These are phyloP conservation scores for Mormyrus iriodes DNA, from an alignment of 2,113 vertebrate genomes.

Conservation along the genomic window DNA sequence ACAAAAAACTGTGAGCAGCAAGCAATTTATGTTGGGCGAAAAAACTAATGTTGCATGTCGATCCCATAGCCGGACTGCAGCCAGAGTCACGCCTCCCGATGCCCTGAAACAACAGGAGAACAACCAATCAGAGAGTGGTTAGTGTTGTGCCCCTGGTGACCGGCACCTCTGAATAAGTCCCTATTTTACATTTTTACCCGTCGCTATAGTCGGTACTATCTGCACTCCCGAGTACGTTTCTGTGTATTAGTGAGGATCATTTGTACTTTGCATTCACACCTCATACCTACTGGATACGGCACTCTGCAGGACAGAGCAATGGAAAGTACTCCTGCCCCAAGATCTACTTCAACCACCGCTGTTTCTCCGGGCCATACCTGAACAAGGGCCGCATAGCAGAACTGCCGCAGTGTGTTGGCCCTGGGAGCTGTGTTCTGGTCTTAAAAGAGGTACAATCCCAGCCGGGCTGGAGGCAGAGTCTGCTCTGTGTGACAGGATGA, in stretches of 20 bases:
- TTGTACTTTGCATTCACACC: neutral
- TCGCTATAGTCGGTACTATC: neutral
- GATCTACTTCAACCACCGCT: constrained; percentile 98
- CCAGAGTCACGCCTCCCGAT: constrained; percentile 59
- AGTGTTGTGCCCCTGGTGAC: constrained; percentile 22
- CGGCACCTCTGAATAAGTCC: neutral
- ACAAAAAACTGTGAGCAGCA: constrained; percentile 2
- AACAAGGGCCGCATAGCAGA: constrained; percentile 98
- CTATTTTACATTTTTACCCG: neutral
- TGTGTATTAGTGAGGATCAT: neutral
- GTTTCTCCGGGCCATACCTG: constrained; percentile 95
- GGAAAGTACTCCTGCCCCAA: constrained; percentile 95
- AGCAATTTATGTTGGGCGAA: neutral
- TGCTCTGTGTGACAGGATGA: neutral
- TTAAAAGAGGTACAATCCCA: constrained; percentile 82
- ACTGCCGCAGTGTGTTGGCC: constrained; percentile 90
- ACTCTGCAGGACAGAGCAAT: constrained; percentile 62
- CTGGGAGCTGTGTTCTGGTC: constrained; percentile 93
- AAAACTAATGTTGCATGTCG: neutral
- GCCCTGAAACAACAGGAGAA: constrained; percentile 54
- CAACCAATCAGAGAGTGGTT: constrained; percentile 59
- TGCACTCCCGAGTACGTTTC: neutral
- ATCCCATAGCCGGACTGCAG: constrained; percentile 35
- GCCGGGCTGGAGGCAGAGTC: neutral
- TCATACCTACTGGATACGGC: neutral